Evolutionary conservation across 37 sponge, comb jelly and placozoan genomes (phyloP).

Genomic region (Aplysina aerophoba): DNA sequence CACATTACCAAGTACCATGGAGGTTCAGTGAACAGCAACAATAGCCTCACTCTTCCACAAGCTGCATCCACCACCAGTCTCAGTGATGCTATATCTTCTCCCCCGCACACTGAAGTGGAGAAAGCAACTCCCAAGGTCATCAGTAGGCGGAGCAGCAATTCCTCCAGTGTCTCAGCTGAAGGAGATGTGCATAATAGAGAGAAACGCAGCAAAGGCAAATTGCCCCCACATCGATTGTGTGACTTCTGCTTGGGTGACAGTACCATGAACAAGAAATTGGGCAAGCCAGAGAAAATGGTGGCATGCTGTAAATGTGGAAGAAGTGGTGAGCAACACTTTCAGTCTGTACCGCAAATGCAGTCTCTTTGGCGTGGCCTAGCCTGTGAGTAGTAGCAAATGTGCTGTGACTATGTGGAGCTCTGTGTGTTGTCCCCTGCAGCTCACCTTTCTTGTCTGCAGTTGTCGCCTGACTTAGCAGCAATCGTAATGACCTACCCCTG

Average conservation of each 20-base stretch:
- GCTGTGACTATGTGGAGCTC: neutral
- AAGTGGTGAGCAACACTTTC: conserved; percentile 56
- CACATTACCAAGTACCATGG: conserved; percentile 79
- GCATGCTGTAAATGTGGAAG: conserved; percentile 91
- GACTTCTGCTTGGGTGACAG: conserved; percentile 91
- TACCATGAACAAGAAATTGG: conserved; percentile 58
- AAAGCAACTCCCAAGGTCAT: neutral
- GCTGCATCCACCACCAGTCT: conserved; percentile 4
- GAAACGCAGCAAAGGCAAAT: conserved; percentile 28
- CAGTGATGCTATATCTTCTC: neutral
- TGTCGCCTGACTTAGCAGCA: conserved; percentile 73
- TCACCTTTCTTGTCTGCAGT: conserved; percentile 95
- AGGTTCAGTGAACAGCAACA: conserved; percentile 12
- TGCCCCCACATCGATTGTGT: conserved; percentile 76
- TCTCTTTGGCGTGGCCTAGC: too few relatives aligned
- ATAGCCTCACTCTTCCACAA: neutral
- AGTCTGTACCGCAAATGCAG: too few relatives aligned
- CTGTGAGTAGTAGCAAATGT: neutral
- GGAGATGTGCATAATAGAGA: conserved; percentile 8
- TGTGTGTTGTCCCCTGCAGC: conserved; percentile 49
- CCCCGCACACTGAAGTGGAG: neutral
- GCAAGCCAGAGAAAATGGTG: conserved; percentile 79
- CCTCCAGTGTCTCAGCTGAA: conserved; percentile 21
- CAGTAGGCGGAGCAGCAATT: conserved; percentile 21
- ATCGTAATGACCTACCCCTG: conserved; percentile 91